Percentiles rank a stretch among this genome's conserved stretches.
Conservation (phyloP, 2,888 invertebrate species). For the Dione juno region DNA sequence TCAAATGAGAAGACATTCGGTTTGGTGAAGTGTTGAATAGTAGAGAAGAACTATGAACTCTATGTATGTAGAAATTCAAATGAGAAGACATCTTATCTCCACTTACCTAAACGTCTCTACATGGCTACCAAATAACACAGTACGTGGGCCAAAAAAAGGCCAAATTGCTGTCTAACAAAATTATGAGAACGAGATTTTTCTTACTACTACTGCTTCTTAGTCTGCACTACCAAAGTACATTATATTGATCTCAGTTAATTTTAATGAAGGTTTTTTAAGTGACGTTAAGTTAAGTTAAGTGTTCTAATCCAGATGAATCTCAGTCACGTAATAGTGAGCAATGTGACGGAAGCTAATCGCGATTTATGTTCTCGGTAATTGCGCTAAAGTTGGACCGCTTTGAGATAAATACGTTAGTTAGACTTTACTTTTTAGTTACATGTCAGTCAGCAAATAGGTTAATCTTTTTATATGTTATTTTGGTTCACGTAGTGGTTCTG, state of each 20-base stretch:
- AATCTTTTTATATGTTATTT: not conserved
- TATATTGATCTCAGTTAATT: not conserved
- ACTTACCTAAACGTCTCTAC: too few relatives aligned
- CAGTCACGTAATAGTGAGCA: constrained; percentile 22
- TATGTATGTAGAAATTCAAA: too few relatives aligned
- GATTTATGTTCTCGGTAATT: constrained; percentile 36
- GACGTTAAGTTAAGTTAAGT: constrained; percentile 5
- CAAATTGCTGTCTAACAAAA: too few relatives aligned
- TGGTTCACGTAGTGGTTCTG: not conserved
- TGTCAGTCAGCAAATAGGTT: not conserved
- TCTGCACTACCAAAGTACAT: too few relatives aligned
- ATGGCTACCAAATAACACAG: too few relatives aligned
- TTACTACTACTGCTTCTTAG: too few relatives aligned
- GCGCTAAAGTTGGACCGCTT: constrained; percentile 23
- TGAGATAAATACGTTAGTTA: constrained; percentile 19
- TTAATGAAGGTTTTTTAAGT: not conserved
- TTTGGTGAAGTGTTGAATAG: too few relatives aligned
- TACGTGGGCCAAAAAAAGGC: too few relatives aligned
- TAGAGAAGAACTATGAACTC: too few relatives aligned
- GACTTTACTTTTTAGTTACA: not conserved
- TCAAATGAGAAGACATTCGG: too few relatives aligned
- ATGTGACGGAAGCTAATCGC: constrained; percentile 34
- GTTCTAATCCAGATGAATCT: constrained; percentile 26
- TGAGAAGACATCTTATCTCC: too few relatives aligned
- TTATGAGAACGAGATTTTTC: too few relatives aligned